Conservation (phyloP, 2,113 vertebrate genomes). For the Galbula dea region DNA sequence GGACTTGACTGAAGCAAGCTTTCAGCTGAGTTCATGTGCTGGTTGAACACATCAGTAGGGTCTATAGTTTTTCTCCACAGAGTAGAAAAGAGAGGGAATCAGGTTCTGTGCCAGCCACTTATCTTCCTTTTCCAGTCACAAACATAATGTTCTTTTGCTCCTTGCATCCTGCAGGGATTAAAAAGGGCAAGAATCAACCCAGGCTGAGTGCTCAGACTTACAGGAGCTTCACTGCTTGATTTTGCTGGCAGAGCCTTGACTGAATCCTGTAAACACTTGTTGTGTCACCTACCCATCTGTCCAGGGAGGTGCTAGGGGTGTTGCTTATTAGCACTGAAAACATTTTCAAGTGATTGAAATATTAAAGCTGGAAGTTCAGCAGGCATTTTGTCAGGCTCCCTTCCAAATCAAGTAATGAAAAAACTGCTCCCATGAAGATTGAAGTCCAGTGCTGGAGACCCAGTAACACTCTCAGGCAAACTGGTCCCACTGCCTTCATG, state of each 20-base stretch:
- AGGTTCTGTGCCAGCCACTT: not conserved
- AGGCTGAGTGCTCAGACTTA: not conserved
- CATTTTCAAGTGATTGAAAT: not conserved
- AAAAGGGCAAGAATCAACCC: not conserved
- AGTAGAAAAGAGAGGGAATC: not conserved
- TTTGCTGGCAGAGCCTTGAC: not conserved
- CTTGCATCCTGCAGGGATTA: not conserved
- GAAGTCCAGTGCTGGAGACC: not conserved
- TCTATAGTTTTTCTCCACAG: not conserved
- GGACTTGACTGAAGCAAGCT: not conserved
- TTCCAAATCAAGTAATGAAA: no score
- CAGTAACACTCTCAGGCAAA: not conserved
- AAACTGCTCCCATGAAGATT: not conserved
- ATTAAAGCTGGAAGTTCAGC: not conserved
- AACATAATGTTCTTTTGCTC: not conserved
- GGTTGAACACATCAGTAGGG: not conserved
- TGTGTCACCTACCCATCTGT: not conserved
- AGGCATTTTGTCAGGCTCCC: not conserved
- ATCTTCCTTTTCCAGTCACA: not conserved
- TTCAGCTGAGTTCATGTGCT: fast-evolving
- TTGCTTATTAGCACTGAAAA: not conserved
- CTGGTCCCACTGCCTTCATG: not conserved
- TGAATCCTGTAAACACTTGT: not conserved
- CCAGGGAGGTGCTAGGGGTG: no score
- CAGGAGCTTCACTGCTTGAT: not conserved